These are phyloP conservation scores for Camponotus floridanus DNA, from an alignment of 1,140 invertebrate genomes.

Conservation along the genomic window DNA sequence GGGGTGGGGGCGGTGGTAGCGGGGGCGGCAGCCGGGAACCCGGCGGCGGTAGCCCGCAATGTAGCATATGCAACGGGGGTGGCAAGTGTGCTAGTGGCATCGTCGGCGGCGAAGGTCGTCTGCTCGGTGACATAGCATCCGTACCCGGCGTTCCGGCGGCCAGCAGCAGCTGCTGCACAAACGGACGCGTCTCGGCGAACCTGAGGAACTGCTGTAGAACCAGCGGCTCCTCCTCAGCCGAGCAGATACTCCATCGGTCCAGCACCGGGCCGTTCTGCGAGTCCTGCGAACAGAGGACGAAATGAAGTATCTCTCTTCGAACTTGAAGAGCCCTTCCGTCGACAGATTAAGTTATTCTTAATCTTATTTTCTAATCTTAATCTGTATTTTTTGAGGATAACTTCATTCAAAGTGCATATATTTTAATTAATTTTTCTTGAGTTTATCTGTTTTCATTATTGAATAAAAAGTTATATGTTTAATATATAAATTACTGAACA, in stretches of 20 bases:
- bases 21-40: constrained; percentile 85
- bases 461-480: too few species aligned
- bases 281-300: constrained; percentile 86
- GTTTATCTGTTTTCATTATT: too few species aligned
- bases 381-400: too few species aligned
- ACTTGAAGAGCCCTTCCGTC: background rate
- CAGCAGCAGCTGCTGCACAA: constrained; percentile 92
- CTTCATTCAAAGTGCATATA: too few species aligned
- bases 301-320: background rate
- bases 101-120: constrained; percentile 88
- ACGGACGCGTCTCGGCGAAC: constrained; percentile 93
- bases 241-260: constrained; percentile 94
- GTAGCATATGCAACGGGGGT: constrained; percentile 86
- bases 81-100: constrained; percentile 88
- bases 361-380: too few species aligned
- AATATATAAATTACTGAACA: too few species aligned
- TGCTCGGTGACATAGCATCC: constrained; percentile 90
- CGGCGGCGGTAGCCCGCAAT: constrained; percentile 85
- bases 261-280: constrained; percentile 91
- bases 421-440: too few species aligned
- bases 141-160: constrained; percentile 87
- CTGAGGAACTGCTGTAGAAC: constrained; percentile 95
- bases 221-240: constrained; percentile 94
- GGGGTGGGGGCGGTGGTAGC: constrained; percentile 83
- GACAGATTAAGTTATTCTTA: too few species aligned